Evolutionary conservation across 1,140 invertebrate genomes (phyloP).

Genomic region (Dinothrombium tinctorium): DNA sequence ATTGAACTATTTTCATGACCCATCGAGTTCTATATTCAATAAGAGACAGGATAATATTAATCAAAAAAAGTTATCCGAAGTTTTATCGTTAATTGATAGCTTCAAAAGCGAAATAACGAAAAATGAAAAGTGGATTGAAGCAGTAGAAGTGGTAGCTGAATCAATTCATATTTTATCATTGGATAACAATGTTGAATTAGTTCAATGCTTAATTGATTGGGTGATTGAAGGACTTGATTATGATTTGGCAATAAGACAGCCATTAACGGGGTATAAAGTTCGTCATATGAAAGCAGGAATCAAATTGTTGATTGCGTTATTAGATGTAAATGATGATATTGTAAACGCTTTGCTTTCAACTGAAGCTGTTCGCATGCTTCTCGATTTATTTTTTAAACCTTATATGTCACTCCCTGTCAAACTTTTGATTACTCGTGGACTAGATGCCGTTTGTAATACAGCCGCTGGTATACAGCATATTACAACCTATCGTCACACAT

Average conservation of each 20-base stretch:
- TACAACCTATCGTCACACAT: neutral
- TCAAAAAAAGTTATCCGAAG: neutral
- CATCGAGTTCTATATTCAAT: neutral
- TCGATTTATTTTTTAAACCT: slow-evolving; percentile 51
- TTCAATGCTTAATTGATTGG: slow-evolving; percentile 29
- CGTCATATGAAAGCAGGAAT: slow-evolving; percentile 81
- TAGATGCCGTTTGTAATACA: slow-evolving; percentile 43
- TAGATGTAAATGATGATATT: slow-evolving; percentile 15
- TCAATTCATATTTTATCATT: slow-evolving; percentile 1
- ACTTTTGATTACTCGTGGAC: slow-evolving; percentile 51
- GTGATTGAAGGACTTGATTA: slow-evolving; percentile 51
- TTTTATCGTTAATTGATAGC: neutral
- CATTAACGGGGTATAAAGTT: slow-evolving; percentile 65
- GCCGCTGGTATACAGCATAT: slow-evolving; percentile 35
- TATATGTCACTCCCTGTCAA: slow-evolving; percentile 76
- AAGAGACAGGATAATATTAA: neutral
- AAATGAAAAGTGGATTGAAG: slow-evolving; percentile 42
- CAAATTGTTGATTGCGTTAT: slow-evolving; percentile 43
- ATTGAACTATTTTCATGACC: neutral
- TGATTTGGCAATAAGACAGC: slow-evolving; percentile 50
- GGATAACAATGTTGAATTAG: neutral
- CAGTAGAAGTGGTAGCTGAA: slow-evolving; percentile 35
- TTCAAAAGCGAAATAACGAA: neutral
- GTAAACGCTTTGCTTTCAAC: slow-evolving; percentile 20
- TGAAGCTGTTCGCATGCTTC: slow-evolving; percentile 38